phyloP scores from a whole-genome alignment of 2,113 vertebrate genomes.

The Neogale vison region DNA sequence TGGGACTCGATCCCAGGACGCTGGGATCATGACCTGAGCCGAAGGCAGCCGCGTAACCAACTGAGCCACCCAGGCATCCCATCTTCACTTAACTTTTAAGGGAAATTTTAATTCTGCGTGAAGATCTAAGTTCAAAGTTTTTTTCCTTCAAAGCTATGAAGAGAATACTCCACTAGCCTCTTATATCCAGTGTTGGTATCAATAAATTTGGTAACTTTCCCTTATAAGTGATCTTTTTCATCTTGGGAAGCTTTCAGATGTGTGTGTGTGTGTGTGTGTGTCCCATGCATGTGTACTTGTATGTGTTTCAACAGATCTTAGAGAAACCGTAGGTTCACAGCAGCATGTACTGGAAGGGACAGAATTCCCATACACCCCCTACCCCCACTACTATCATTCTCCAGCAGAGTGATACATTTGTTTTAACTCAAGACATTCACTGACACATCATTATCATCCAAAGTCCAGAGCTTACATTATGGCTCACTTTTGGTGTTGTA shows the following conservation, averaged over 20 bases:
- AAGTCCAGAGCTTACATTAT: background rate
- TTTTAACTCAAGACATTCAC: background rate
- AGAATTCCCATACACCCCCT: background rate
- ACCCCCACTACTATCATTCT: background rate
- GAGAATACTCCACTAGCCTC: background rate
- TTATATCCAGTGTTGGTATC: background rate
- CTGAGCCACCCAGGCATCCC: no score
- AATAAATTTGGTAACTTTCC: background rate
- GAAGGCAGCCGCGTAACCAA: no score
- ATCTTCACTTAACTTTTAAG: background rate
- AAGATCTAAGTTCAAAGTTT: background rate
- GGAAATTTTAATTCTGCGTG: background rate
- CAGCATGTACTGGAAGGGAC: background rate
- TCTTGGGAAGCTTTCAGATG: background rate
- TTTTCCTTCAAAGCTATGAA: background rate
- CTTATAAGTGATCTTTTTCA: background rate
- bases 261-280: background rate
- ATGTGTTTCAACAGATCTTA: background rate
- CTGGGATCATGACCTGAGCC: no score
- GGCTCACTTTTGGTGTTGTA: background rate
- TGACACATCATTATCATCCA: background rate
- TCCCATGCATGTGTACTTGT: background rate
- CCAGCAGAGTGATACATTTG: background rate
- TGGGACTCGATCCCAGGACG: no score
- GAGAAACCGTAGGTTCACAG: background rate